Evolutionary conservation across 2,888 invertebrate species (phyloP).

Genomic region (Troides aeacus): DNA sequence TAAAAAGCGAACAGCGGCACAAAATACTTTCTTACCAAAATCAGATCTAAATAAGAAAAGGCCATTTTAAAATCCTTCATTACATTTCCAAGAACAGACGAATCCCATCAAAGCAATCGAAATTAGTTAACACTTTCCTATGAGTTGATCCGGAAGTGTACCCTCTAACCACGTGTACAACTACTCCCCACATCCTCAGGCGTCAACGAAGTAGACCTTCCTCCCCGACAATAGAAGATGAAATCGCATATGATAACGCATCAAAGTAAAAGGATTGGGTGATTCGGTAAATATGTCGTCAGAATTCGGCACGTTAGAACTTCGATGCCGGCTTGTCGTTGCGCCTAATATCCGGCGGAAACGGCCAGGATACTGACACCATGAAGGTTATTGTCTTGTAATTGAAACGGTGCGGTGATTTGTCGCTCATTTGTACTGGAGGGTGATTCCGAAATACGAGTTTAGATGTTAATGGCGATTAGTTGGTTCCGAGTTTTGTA

Average conservation of each 20-base stretch:
- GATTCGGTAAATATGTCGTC: conserved; percentile 69
- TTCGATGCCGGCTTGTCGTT: conserved; percentile 46
- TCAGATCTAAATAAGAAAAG: neutral
- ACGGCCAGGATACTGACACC: conserved; percentile 56
- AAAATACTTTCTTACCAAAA: neutral
- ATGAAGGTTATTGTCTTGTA: conserved; percentile 66
- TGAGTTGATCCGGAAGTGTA: conserved; percentile 63
- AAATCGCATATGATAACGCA: conserved; percentile 14
- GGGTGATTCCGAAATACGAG: conserved; percentile 24
- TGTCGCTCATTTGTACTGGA: conserved; percentile 52
- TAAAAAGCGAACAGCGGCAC: neutral
- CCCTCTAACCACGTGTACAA: conserved; percentile 40
- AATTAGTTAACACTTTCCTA: conserved; percentile 64
- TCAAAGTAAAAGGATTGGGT: conserved; percentile 39
- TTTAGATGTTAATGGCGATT: conserved; percentile 9
- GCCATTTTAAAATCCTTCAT: conserved; percentile 32
- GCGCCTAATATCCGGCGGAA: conserved; percentile 75
- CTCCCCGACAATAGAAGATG: conserved; percentile 15
- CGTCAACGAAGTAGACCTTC: conserved; percentile 24
- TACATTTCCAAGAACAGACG: conserved; percentile 49
- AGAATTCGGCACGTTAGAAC: conserved; percentile 66
- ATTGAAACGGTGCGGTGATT: conserved; percentile 74
- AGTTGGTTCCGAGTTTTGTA: conserved; percentile 3
- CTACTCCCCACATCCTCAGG: conserved; percentile 30
- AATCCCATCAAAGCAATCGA: conserved; percentile 61